A percentile compares a stretch with the other conserved stretches of the same genome.
Conservation (phyloP, 2,113 vertebrate genomes). For the Anoplopoma fimbria region DNA sequence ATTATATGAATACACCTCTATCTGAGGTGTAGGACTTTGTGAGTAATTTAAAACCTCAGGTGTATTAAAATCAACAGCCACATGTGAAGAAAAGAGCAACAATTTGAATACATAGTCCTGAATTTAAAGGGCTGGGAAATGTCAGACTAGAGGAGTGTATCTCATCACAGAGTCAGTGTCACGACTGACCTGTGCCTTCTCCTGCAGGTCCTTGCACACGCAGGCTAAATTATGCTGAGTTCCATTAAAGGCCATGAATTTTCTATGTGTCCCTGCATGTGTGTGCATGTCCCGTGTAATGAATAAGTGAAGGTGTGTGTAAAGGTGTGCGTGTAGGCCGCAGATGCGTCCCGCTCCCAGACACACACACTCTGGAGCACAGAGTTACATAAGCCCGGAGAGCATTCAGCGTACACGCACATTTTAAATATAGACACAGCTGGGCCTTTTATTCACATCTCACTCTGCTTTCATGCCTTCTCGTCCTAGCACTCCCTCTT, state of each 20-base stretch:
- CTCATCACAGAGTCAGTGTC: conserved; percentile 12
- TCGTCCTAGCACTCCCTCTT: background rate
- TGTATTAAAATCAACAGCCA: background rate
- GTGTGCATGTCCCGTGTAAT: conserved; percentile 46
- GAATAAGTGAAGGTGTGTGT: conserved; percentile 70
- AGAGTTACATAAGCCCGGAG: conserved; percentile 57
- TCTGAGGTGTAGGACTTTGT: background rate
- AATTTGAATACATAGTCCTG: background rate
- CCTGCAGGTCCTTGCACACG: conserved; percentile 23
- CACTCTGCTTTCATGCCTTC: conserved; percentile 17
- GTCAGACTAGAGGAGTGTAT: background rate
- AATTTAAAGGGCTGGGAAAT: background rate
- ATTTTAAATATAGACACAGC: conserved; percentile 45
- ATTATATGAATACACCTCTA: background rate
- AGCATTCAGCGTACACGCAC: conserved; percentile 25
- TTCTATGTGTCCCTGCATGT: conserved; percentile 41
- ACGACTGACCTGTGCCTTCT: conserved; percentile 31
- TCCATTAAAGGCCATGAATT: conserved; percentile 69
- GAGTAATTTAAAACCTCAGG: background rate
- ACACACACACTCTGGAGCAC: conserved; percentile 38
- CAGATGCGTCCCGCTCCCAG: conserved; percentile 55
- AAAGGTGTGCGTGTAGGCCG: conserved; percentile 41
- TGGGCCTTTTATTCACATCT: conserved; percentile 44
- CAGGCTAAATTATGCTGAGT: conserved; percentile 24
- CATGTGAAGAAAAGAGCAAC: background rate